Evolutionary conservation across 2,888 invertebrate genomes (phyloP), one percentile per base, ranked within the genome.

Genomic region (Eurytoma adleriae): DNA sequence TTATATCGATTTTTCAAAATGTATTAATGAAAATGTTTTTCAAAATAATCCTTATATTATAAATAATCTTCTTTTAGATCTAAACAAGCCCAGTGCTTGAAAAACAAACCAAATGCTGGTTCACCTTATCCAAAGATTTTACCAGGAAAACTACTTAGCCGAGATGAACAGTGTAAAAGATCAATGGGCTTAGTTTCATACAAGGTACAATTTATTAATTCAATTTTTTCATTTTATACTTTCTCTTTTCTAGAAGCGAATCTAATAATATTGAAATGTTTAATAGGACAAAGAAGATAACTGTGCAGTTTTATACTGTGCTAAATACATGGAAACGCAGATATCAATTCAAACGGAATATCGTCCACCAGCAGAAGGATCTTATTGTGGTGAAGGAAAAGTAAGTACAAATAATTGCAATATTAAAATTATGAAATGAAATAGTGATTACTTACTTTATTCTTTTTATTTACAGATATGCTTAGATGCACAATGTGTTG

Each of bases 111-210:
- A 4, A 18, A 52, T 24, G 52, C 14, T 40, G 80, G 80, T 0
- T n/a, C 0, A 10, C 50, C 76, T 14, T 76, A 76, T 68, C 68
- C 71, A 3, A 80, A 80, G 66, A 18, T 76, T 24, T 48, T 80
- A 20, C 80, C 80, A 13, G 80, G 80, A 27, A 80, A 10, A 56
- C 1, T 76, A 4, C 52, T 72, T 3, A 72, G 61, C 18, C 66
- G 80, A 50, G 71, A 80, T 30, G 76, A 76, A 48, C 80, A 80
- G 30, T 80, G 80, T 30, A 24, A 16, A 40, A 54, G 50, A 66
- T 12, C 59, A n/a, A 50, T 72, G 57, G 67, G 40, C 50, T 30
- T 13, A 18, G 7, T n/a, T 30, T 56, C 78, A 0, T 24, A 40
- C n/a, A 20, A 62, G 54, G 76, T 78, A 70, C n/a, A 48, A 13